phyloP scores from a whole-genome alignment of 2,888 invertebrate genomes.

The Chesias legatella region DNA sequence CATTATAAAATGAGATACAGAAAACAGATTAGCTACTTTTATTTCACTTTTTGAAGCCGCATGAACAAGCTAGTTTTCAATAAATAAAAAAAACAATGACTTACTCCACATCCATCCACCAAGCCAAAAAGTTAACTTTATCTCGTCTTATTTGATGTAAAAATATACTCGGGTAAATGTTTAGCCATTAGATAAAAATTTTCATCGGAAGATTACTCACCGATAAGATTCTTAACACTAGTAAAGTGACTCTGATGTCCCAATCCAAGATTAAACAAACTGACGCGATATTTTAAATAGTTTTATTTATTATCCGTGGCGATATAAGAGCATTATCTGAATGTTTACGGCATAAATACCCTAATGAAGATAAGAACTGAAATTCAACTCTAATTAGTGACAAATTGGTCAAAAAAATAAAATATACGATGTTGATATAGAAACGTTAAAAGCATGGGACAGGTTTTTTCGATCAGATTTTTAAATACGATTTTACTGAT shows the following conservation, averaged over 20 bases:
- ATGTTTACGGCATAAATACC: slow-evolving; percentile 49
- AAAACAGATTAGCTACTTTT: too few species aligned
- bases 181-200: too few species aligned
- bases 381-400: slow-evolving; percentile 55
- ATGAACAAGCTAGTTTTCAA: too few species aligned
- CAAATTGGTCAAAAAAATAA: slow-evolving; percentile 50
- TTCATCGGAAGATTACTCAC: background rate
- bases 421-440: slow-evolving; percentile 40
- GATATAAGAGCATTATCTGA: slow-evolving; percentile 31
- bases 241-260: slow-evolving; percentile 9
- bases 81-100: too few species aligned
- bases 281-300: slow-evolving; percentile 19
- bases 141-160: too few species aligned
- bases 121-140: too few species aligned
- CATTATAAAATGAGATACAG: too few species aligned
- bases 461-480: slow-evolving; percentile 20
- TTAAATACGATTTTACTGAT: slow-evolving; percentile 14
- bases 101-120: too few species aligned
- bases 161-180: too few species aligned
- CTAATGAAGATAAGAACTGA: slow-evolving; percentile 52
- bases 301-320: slow-evolving; percentile 15
- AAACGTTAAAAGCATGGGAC: slow-evolving; percentile 35
- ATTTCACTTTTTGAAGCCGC: too few species aligned
- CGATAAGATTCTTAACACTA: slow-evolving; percentile 12
- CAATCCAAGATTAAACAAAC: slow-evolving; percentile 19